Evolutionary conservation across 2,113 vertebrate genomes (phyloP), one percentile per base, ranked within the genome.

Genomic region (Pluvianellus socialis): DNA sequence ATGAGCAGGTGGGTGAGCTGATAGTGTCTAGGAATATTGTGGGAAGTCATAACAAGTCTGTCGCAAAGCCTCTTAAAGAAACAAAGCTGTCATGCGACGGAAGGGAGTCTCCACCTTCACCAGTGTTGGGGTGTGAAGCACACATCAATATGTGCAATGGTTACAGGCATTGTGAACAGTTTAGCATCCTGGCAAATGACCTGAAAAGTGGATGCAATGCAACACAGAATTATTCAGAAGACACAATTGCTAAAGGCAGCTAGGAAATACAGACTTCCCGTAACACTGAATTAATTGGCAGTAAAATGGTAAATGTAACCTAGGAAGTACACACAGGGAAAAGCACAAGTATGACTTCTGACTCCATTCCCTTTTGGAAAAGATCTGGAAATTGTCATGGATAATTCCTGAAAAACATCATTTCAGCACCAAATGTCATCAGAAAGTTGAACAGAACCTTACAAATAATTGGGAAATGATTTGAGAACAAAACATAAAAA

Each of bases 41-140:
- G 61, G 38, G 56, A 63, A 85, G 62, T 32, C 33, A 6, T 67
- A 75, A 66, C 33, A 58, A 86, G 44, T n/a, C 65, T 92, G 42
- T 50, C 4, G 2, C 33, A 77, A 72, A 94, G 28, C 22, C 24
- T 72, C 11, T 33, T 72, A 30, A 56, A 40, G 70, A 52, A 82
- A 79, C 20, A 61, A 77, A 77, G 23, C 18, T 1, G 0, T 13
- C n/a, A 26, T 4, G 12, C 0, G 2, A 32, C 0, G 0, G 52
- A 86, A 62, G 17, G 20, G 20, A 90, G 12, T 40, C 38, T 79
- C 62, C 53, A 53, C 11, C 28, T 83, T 72, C 68, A 53, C 21
- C 9, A 15, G 4, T 4, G 22, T 2, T 1, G 4, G 87, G 42
- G 16, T 55, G 44, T 30, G 38, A 72, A 40, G 23, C 32, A 86